Base-by-base conservation (phyloP, 2,888 invertebrate species). In the Toxonevra muliebris region DNA sequence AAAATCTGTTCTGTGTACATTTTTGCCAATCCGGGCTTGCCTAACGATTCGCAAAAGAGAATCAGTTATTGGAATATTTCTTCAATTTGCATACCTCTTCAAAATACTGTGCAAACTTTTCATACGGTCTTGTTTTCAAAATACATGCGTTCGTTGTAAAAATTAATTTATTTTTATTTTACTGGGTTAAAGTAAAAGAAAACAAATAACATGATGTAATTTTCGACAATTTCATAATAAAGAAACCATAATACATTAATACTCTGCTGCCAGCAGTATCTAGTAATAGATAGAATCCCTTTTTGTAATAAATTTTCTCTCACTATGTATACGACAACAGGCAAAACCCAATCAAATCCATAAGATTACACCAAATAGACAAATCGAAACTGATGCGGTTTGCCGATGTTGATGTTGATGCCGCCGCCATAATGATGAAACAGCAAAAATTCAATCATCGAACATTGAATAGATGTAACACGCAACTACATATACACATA, bases 211-310 rank as follows among this genome's bases (percentile, higher is more conserved):
- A 59, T 50, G n/a, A 59, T 53, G 59, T 65, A 65, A 65, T 65
- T 40, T 17, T 19, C 55, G 40, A 55, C 42, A 12, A 45, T 58
- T 58, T 58, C 65, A 15, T 41, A 58, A 30, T 30, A 30, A 30
- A 48, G 48, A 65, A 58, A 43, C 59, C 42, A 79, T 65, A 79
- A 80, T 76, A 75, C 78, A 76, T 74, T 79, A 80, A 50, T 30
- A 1, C 54, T 30, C 30, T 30, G 30, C 30, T 30, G 30, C n/a
- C n/a, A n/a, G 30, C 30, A 30, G 30, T 7, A 30, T 30, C 30
- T 30, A 30, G n/a, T n/a, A n/a, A n/a, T n/a, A n/a, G n/a, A n/a
- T n/a, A n/a, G n/a, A n/a, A n/a, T n/a, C n/a, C n/a, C 30, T 4
- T 30, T 5, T 12, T 15, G 53, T 53, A 59, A 65, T 65, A 53